Evolutionary conservation across 2,888 invertebrate species (phyloP).

Genomic region (Andrena bicolor): DNA sequence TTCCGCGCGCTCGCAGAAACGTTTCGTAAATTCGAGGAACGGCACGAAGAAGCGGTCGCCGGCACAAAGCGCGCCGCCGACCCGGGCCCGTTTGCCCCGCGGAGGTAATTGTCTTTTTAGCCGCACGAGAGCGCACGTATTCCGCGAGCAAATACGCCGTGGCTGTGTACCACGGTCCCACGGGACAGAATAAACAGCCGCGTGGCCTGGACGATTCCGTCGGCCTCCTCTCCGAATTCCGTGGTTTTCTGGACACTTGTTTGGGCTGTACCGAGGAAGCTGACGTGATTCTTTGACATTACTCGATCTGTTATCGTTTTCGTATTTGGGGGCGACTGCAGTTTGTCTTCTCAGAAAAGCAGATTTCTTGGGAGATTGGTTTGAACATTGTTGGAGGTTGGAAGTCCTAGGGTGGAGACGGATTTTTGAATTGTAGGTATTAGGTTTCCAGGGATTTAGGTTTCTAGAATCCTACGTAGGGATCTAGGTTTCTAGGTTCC

Average conservation of each 20-base stretch:
- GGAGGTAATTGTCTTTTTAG: slow-evolving; percentile 71
- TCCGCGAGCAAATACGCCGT: slow-evolving; percentile 62
- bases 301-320: too few species aligned
- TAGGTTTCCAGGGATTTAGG: background rate
- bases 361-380: background rate
- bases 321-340: background rate
- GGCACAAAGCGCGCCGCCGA: slow-evolving; percentile 65
- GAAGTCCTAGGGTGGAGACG: background rate
- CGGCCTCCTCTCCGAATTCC: slow-evolving; percentile 6
- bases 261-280: background rate
- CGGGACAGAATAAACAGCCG: slow-evolving; percentile 51
- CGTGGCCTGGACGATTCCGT: slow-evolving; percentile 7
- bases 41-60: slow-evolving; percentile 46
- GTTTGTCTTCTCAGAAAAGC: background rate
- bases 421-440: too few species aligned
- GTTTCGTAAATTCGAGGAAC: slow-evolving; percentile 64
- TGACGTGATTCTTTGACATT: too few species aligned
- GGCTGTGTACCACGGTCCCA: slow-evolving; percentile 36
- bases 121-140: slow-evolving; percentile 63
- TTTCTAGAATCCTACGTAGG: background rate
- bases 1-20: slow-evolving; percentile 37
- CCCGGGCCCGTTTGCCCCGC: slow-evolving; percentile 56
- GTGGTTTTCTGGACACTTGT: slow-evolving; percentile 5
- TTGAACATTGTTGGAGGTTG: background rate
- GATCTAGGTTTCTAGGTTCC: background rate